Evolutionary conservation across 2,113 vertebrate species (phyloP).

Genomic region (Butorides virescens): DNA sequence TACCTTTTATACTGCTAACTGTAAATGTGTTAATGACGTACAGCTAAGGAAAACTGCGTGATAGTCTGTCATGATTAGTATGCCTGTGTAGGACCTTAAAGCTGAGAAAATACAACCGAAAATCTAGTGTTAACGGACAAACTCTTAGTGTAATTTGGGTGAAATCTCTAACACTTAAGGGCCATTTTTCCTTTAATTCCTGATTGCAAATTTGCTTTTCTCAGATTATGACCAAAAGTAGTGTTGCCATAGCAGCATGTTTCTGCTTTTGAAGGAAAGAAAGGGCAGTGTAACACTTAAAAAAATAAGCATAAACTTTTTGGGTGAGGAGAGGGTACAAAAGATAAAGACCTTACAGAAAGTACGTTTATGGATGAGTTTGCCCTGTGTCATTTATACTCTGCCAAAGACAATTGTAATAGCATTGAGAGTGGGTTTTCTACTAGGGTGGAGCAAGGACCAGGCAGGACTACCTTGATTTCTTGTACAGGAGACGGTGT

Average conservation of each 20-base stretch:
- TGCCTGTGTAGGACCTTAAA: not conserved
- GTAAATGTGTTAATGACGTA: not conserved
- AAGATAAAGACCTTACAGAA: not conserved
- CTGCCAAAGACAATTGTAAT: not conserved
- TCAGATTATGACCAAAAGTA: not conserved
- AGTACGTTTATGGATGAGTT: not conserved
- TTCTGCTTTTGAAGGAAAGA: not conserved
- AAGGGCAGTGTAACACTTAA: not conserved
- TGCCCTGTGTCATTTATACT: not conserved
- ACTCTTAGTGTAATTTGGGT: not conserved
- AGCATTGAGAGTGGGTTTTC: not conserved
- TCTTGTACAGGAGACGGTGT: not conserved
- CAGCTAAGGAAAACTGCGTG: not conserved
- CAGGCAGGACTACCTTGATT: not conserved
- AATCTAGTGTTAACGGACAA: not conserved
- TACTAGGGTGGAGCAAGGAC: not conserved
- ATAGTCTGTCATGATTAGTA: not conserved
- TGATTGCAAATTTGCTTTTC: not conserved
- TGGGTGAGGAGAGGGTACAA: not conserved
- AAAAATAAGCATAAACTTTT: not conserved
- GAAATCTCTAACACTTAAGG: not conserved
- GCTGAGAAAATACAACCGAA: not conserved
- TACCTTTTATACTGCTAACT: not conserved
- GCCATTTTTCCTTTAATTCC: not conserved
- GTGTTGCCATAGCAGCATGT: constrained; percentile 1